These are phyloP conservation scores for Scaptodrosophila latifasciaeformis DNA, from an alignment of 2,888 invertebrate species.

Conservation along the genomic window DNA sequence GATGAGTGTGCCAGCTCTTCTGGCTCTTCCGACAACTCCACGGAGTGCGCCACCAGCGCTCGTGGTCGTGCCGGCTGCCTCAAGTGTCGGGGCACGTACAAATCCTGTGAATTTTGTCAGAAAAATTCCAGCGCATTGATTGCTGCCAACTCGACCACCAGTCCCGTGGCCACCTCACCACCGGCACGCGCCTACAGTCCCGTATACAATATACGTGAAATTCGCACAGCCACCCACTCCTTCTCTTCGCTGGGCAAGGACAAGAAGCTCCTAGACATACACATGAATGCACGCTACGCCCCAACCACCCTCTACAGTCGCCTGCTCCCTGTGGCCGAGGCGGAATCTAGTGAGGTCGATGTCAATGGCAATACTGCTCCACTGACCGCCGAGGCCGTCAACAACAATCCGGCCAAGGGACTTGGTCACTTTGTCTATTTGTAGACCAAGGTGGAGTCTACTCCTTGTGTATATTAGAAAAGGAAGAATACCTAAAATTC, in stretches of 20 bases:
- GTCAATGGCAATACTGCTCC: conserved; percentile 47
- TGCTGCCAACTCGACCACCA: conserved; percentile 17
- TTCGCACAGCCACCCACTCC: conserved; percentile 73
- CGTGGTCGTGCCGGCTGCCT: conserved; percentile 48
- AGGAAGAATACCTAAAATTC: conserved; percentile 20
- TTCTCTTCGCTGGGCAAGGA: conserved; percentile 75
- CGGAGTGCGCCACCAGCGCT: conserved; percentile 46
- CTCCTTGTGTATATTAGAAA: not conserved
- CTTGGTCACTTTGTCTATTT: conserved; percentile 75
- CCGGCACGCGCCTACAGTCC: conserved; percentile 69
- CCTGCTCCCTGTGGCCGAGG: conserved; percentile 46
- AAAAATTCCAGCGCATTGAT: conserved; percentile 59
- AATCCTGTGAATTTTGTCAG: conserved; percentile 71
- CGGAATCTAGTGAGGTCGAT: conserved; percentile 30
- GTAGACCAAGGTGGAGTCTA: conserved; percentile 36
- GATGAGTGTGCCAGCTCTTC: conserved; percentile 66
- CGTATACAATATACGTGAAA: conserved; percentile 75
- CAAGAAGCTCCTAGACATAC: conserved; percentile 74
- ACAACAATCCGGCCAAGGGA: conserved; percentile 74
- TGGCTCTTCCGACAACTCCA: conserved; percentile 67
- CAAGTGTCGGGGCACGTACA: conserved; percentile 66
- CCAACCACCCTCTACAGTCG: conserved; percentile 42
- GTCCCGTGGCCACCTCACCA: conserved; percentile 21
- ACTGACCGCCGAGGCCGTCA: conserved; percentile 67
- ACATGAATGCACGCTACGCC: conserved; percentile 66